A percentile compares a stretch with the other conserved stretches of the same genome.
phyloP scores from a whole-genome alignment of 37 sponge, comb jelly and placozoan genomes.

The Oopsacas minuta region DNA sequence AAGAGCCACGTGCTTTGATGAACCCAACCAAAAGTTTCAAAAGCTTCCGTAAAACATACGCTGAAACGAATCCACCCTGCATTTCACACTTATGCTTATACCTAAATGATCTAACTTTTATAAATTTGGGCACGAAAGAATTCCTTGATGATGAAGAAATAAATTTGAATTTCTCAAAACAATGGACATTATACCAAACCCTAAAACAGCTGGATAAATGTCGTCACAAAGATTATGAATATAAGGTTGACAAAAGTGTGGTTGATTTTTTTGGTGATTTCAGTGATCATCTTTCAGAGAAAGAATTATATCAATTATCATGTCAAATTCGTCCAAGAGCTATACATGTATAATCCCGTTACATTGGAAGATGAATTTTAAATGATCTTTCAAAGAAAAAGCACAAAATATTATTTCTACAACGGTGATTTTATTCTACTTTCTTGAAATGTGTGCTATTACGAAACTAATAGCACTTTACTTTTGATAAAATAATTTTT shows the following conservation, averaged over 20 bases:
- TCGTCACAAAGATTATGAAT: not conserved
- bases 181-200: not conserved
- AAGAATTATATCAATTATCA: not conserved
- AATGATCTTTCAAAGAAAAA: not conserved
- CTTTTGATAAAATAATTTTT: not conserved
- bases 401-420: not conserved
- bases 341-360: not conserved
- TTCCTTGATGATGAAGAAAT: not conserved
- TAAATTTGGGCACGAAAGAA: not conserved
- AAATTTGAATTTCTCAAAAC: not conserved
- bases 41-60: not conserved
- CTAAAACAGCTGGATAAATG: not conserved
- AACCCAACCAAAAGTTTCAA: not conserved
- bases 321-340: not conserved
- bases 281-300: not conserved
- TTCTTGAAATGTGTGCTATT: not conserved
- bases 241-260: not conserved
- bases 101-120: not conserved
- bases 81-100: not conserved
- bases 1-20: not conserved
- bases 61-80: not conserved
- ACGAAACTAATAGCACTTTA: not conserved
- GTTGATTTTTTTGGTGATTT: not conserved
- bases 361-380: not conserved
- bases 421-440: not conserved